Percentiles rank a stretch among this genome's conserved stretches.
These are phyloP conservation scores for Alfaro cultratus DNA, from an alignment of 2,797 vertebrate species.

Conservation along the genomic window DNA sequence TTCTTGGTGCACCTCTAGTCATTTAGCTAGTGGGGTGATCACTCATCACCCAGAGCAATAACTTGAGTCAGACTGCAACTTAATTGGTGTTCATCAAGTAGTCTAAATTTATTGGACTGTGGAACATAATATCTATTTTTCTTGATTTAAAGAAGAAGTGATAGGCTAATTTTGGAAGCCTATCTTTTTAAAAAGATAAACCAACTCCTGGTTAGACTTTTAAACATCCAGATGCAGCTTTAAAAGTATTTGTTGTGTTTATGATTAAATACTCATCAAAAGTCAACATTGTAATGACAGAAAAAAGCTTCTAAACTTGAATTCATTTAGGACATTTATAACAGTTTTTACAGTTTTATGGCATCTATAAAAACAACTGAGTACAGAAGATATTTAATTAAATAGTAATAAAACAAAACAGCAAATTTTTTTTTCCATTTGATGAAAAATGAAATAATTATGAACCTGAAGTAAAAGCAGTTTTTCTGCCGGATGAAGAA, in stretches of 20 bases:
- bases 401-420: too few species aligned
- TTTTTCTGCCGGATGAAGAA: not conserved
- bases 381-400: not conserved
- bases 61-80: not conserved
- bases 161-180: not conserved
- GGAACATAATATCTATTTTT: not conserved
- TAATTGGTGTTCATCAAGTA: not conserved
- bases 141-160: not conserved
- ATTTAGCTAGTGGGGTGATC: not conserved
- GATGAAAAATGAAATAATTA: not conserved
- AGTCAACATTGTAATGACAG: not conserved
- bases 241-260: not conserved
- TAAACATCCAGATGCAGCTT: not conserved
- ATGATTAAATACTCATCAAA: not conserved
- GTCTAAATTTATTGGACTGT: not conserved
- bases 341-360: too few species aligned
- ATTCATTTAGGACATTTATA: not conserved
- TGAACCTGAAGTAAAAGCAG: not conserved
- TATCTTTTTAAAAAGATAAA: not conserved
- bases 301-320: not conserved
- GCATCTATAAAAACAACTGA: not conserved
- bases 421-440: not conserved
- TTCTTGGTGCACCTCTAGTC: not conserved
- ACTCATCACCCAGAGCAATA: not conserved
- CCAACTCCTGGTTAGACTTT: not conserved